These are phyloP conservation scores for Zaprionus africanus DNA, from an alignment of 1,140 invertebrate species.

Conservation along the genomic window DNA sequence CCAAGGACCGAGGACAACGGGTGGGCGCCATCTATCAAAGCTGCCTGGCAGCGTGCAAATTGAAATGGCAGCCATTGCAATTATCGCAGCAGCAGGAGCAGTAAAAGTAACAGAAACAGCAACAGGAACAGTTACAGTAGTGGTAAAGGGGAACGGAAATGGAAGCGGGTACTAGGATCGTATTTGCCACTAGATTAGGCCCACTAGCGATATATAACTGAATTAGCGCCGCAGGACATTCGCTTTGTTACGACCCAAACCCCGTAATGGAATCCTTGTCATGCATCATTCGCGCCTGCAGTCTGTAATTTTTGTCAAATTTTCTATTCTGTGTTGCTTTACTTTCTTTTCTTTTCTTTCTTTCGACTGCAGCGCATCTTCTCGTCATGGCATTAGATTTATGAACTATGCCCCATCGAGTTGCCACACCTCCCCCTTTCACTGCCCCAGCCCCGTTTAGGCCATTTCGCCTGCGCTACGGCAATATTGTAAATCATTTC, in stretches of 20 bases:
- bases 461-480: conserved; percentile 29
- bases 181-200: conserved; percentile 72
- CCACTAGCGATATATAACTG: conserved; percentile 73
- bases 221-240: conserved; percentile 68
- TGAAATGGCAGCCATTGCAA: conserved; percentile 78
- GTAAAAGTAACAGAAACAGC: conserved; percentile 2
- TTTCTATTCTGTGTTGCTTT: conserved; percentile 2
- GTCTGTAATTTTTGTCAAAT: conserved; percentile 60
- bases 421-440: neutral
- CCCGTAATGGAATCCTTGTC: conserved; percentile 22
- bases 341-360: neutral
- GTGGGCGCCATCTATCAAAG: conserved; percentile 68
- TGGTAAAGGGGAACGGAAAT: neutral
- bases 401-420: conserved; percentile 46
- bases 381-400: conserved; percentile 80
- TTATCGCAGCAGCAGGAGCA: conserved; percentile 58
- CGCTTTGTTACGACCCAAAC: conserved; percentile 41
- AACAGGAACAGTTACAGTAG: neutral
- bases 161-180: neutral
- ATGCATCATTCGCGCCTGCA: conserved; percentile 68
- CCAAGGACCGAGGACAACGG: conserved; percentile 18
- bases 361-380: conserved; percentile 71
- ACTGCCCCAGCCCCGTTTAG: neutral
- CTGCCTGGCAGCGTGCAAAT: conserved; percentile 58
- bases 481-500: conserved; percentile 81